These are phyloP conservation scores for Sigmodon hispidus DNA, from an alignment of 2,113 vertebrate genomes.

Conservation along the genomic window DNA sequence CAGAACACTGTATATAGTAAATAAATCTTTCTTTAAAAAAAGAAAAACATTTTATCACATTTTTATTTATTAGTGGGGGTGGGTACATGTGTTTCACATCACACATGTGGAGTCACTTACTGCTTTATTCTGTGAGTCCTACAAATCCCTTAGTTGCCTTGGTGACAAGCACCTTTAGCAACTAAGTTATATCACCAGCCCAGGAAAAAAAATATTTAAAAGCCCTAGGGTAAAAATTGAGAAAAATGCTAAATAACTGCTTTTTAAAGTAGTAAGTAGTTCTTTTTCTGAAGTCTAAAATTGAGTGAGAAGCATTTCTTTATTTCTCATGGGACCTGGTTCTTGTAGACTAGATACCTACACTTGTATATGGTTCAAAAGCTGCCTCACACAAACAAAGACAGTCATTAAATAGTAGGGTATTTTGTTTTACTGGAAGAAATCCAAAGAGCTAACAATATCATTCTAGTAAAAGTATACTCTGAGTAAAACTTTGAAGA, in stretches of 20 bases:
- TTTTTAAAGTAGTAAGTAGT: not conserved
- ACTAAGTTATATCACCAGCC: not conserved
- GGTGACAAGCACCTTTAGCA: not conserved
- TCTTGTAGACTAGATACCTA: not conserved
- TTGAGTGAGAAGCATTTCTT: not conserved
- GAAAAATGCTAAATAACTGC: not conserved
- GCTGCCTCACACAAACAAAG: constrained; percentile 10
- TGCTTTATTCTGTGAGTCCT: not conserved
- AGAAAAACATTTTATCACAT: not conserved
- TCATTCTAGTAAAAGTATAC: not conserved
- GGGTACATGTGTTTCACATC: not conserved
- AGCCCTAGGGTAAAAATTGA: not conserved
- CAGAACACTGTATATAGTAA: too few species aligned
- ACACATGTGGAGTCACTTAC: not conserved
- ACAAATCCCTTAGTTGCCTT: too few species aligned
- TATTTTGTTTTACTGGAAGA: not conserved
- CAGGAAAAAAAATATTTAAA: not conserved
- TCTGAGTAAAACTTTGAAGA: not conserved
- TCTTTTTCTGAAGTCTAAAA: not conserved
- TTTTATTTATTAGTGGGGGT: not conserved
- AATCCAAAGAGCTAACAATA: not conserved
- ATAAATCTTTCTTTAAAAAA: too few species aligned
- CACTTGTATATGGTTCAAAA: not conserved
- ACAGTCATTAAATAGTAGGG: not conserved
- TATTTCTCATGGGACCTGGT: not conserved